phyloP scores from a whole-genome alignment of 2,797 vertebrate genomes.

The Nannoperca obscura region DNA sequence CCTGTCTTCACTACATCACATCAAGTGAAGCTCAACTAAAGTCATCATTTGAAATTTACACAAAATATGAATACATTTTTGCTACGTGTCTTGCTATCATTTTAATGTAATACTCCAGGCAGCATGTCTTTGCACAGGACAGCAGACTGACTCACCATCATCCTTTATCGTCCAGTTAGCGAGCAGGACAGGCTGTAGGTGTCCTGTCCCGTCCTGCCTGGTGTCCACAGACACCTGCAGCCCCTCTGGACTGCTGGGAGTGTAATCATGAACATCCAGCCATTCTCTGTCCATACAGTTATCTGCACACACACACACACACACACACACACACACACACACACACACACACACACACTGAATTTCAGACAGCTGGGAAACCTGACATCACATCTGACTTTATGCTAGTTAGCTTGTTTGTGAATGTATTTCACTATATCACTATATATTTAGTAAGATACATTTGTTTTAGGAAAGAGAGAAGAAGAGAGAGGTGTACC shows the following conservation, averaged over 20 bases:
- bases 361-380: background rate
- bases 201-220: slow-evolving; percentile 58
- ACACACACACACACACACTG: too few relatives aligned
- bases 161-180: slow-evolving; percentile 79
- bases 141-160: slow-evolving; percentile 73
- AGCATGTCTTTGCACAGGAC: background rate
- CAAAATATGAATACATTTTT: background rate
- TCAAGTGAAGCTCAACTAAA: background rate
- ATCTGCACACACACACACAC: slow-evolving; percentile 54
- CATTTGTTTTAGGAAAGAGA: background rate
- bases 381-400: accelerated
- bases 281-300: slow-evolving; percentile 76
- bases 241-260: slow-evolving; percentile 73
- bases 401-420: background rate
- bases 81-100: background rate
- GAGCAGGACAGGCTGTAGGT: slow-evolving; percentile 72
- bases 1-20: background rate
- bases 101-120: too few relatives aligned
- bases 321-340: slow-evolving; percentile 1
- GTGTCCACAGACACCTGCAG: slow-evolving; percentile 53
- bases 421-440: too few relatives aligned
- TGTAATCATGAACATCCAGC: slow-evolving; percentile 44
- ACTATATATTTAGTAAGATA: too few relatives aligned
- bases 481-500: too few relatives aligned
- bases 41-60: background rate